Base-by-base conservation (phyloP, 2,797 vertebrate species). In the Pteronotus mesoamericanus region DNA sequence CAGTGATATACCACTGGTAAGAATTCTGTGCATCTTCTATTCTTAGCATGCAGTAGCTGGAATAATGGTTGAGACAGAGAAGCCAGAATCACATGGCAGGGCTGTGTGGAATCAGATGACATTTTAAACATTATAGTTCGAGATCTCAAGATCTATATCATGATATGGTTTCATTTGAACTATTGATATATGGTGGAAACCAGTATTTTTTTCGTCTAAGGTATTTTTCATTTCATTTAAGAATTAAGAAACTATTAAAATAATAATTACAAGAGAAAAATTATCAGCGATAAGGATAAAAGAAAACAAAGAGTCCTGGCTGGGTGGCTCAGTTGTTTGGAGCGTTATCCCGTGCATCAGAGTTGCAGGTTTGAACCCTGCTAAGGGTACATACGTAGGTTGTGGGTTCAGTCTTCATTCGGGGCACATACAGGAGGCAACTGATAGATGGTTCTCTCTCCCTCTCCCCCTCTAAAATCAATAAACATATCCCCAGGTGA, bases 211-310 rank as follows among this genome's bases (percentile, higher is more conserved):
- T n/a, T 71, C 80, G 44, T 3, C 37, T 32, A 21, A 72, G 26
- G 3, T 46, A 11, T 51, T 84, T 90, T 95, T 93, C 18, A 37
- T 59, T 26, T 69, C 80, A 87, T 61, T 64, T 66, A 61, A 86
- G 69, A 66, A 94, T 91, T 26, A 95, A 91, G 37, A 93, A 96
- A 91, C 26, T 21, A 61, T 71, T 92, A 57, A 82, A 95, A 59
- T 79, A 22, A 6, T 53, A 39, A 94, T 55, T 71, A 48, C 34
- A 55, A 94, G 48, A 69, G 21, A 16, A 86, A 80, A 86, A 44
- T 22, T 16, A 55, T 48, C 51, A 92, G 44, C 24, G 21, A 1
- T 37, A 51, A 55, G 0, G n/a, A 39, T 78, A 61, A 66, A 71
- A 83, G 68, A 48, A 75, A 83, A 55, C 32, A 55, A 75, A 83